Conservation (phyloP, 2,113 vertebrate species). For the Caloenas nicobarica region DNA sequence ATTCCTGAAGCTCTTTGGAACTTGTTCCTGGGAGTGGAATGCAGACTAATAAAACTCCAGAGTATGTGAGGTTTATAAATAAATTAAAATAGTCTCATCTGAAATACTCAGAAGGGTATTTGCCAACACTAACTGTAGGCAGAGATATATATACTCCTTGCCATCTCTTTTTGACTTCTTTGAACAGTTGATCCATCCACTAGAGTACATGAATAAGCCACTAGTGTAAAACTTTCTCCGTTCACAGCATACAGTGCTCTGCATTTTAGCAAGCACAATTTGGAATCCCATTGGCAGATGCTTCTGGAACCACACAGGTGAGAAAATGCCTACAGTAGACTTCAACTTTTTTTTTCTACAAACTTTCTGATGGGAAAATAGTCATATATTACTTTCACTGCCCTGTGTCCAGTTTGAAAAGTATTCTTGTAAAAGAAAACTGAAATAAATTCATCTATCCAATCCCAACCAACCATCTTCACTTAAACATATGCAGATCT, state of each 20-base stretch:
- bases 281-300: not conserved
- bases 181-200: not conserved
- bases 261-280: not conserved
- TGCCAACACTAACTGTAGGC: not conserved
- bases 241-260: not conserved
- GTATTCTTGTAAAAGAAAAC: not conserved
- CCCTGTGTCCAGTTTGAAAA: not conserved
- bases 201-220: not conserved
- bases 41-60: conserved; percentile 41
- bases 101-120: conserved; percentile 10
- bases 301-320: not conserved
- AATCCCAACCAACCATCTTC: not conserved
- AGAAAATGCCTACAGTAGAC: not conserved
- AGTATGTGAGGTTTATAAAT: conserved; percentile 22
- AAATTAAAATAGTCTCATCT: conserved; percentile 20
- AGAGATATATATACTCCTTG: not conserved
- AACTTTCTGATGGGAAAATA: not conserved
- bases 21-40: conserved; percentile 33
- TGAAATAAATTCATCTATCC: not conserved
- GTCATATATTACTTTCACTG: not conserved
- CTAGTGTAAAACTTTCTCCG: not conserved
- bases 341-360: not conserved
- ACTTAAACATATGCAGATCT: not conserved
- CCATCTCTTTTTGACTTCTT: not conserved
- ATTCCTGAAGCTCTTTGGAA: not conserved